Base-by-base conservation (phyloP, 2,888 invertebrate genomes). In the Drosophila atripex region DNA sequence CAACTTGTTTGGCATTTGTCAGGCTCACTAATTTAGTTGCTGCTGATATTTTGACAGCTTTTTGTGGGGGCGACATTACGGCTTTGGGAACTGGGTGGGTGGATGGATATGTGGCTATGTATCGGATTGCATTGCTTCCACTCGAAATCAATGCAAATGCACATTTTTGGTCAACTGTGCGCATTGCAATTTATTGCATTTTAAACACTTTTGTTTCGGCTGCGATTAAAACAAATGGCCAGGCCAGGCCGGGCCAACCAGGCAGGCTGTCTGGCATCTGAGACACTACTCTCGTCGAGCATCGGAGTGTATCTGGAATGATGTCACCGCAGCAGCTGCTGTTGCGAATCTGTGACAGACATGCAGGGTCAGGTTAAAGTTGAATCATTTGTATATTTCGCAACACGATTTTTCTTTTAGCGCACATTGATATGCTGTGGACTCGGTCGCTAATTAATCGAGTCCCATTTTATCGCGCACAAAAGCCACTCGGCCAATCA, bases 331-430 rank as follows among this genome's bases (percentile, higher is more conserved):
- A 54, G 71, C 39, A 21, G 45, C 30, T 56, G 63, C 55, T 56
- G 63, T 49, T 71, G 68, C 70, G 56, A 56, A 73, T 60, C 63
- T 73, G 75, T 89, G 89, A 88, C 86, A 89, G 85, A 80, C 85
- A 86, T 76, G 77, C 90, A 88, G 80, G 88, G 89, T 80, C 90
- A 89, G 90, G 89, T 90, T 88, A 89, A 90, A 89, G 89, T 90
- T 89, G 84, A 89, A 88, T 82, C 88, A 89, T 89, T 89, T 89
- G 80, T 80, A 78, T 76, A 59, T 56, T 74, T 74, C 30, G 77
- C 76, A 72, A 87, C 85, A 86, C 85, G 85, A 86, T 86, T 86
- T 86, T 76, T 84, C 85, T 84, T 69, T 88, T 78, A 74, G 69
- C 77, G 35, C 52, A 46, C 69, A 78, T 82, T 69, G 85, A 85